A percentile compares a stretch with the other conserved stretches of the same genome.
Evolutionary conservation across 2,113 vertebrate genomes (phyloP).

Genomic region (Asarcornis scutulata): DNA sequence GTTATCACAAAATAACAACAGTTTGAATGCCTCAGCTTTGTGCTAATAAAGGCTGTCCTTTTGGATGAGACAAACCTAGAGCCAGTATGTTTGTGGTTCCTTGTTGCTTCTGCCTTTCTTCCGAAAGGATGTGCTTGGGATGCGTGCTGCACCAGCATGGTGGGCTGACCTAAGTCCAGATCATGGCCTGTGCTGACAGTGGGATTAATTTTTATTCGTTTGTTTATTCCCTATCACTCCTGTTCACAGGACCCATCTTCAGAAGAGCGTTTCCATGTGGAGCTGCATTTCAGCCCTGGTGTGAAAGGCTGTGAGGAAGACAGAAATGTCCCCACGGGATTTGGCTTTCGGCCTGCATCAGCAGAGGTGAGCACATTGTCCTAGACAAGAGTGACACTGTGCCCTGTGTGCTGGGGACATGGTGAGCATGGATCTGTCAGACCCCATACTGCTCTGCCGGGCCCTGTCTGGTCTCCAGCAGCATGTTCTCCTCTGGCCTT

Average conservation of each 20-base stretch:
- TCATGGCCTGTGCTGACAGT: background rate
- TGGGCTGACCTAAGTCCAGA: background rate
- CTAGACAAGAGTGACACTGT: fast-evolving
- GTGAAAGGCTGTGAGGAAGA: slow-evolving; percentile 95
- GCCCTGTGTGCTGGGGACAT: background rate
- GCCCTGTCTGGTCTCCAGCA: background rate
- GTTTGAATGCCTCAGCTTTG: background rate
- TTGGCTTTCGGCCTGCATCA: slow-evolving; percentile 94
- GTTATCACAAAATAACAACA: background rate
- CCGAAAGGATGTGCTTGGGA: background rate
- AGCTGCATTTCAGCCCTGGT: slow-evolving; percentile 97
- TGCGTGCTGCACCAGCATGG: background rate
- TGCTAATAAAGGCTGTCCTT: background rate
- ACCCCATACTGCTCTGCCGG: background rate
- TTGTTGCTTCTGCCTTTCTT: background rate
- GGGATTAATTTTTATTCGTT: background rate
- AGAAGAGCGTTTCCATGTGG: slow-evolving; percentile 96
- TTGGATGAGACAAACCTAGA: background rate
- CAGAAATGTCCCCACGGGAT: slow-evolving; percentile 90
- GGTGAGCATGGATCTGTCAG: fast-evolving
- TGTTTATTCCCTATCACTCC: background rate
- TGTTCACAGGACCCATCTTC: slow-evolving; percentile 87
- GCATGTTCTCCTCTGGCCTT: background rate
- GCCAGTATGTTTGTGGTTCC: background rate
- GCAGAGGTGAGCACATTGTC: slow-evolving; percentile 81